Conservation (phyloP, 2,113 vertebrate genomes). For the Catharus fuscescens region DNA sequence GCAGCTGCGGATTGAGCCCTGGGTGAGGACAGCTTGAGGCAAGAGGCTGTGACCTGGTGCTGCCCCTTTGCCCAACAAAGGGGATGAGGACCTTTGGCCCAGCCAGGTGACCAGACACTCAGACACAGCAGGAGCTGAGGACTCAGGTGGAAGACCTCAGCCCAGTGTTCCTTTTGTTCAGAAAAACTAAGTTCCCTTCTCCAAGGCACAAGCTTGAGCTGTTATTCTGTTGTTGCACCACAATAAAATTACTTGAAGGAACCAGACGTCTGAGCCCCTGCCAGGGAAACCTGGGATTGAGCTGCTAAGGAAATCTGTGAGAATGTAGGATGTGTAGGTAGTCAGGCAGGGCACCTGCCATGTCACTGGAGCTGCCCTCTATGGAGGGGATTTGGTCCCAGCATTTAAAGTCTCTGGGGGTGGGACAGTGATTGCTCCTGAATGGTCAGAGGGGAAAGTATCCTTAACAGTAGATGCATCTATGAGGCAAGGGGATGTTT, state of each 20-base stretch:
- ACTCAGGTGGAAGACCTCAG: neutral
- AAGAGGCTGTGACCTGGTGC: neutral
- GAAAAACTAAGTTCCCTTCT: neutral
- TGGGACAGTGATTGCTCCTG: neutral
- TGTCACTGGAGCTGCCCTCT: rapidly evolving
- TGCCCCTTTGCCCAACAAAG: neutral
- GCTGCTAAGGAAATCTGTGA: neutral
- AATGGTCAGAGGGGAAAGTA: neutral
- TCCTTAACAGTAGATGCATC: neutral
- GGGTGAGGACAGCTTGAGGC: neutral
- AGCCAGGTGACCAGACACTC: neutral
- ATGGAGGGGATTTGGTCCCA: neutral
- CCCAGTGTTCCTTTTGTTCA: neutral
- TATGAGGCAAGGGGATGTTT: neutral
- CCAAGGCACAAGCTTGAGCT: neutral
- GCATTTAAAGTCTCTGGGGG: neutral
- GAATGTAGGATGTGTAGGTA: neutral
- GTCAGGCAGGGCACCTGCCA: rapidly evolving
- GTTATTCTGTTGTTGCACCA: neutral
- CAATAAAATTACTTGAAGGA: neutral
- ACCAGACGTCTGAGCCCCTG: neutral
- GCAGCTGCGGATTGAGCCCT: neutral
- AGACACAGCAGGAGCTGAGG: neutral
- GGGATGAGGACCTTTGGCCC: neutral
- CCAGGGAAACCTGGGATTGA: neutral